phyloP scores from a whole-genome alignment of 2,797 vertebrate species.

The Pristis pectinata region DNA sequence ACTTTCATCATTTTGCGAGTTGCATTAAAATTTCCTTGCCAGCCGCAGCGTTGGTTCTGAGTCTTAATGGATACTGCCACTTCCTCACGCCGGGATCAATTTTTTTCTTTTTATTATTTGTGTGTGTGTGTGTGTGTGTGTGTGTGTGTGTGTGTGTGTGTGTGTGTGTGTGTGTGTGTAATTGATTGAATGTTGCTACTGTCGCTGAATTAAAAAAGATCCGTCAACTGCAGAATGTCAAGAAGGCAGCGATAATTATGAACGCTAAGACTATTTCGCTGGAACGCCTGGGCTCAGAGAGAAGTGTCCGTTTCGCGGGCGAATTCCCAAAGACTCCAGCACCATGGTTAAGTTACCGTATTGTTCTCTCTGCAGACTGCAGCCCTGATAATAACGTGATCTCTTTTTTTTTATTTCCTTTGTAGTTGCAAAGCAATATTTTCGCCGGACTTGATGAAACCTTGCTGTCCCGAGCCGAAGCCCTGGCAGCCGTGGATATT shows the following conservation, averaged over 20 bases:
- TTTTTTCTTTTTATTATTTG: neutral
- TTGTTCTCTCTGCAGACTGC: neutral
- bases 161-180: too few relatives aligned
- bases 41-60: neutral
- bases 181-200: neutral
- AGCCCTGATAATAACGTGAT: neutral
- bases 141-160: too few relatives aligned
- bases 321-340: neutral
- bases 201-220: neutral
- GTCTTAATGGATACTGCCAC: neutral
- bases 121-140: too few relatives aligned
- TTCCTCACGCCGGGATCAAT: neutral
- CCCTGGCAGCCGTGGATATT: conserved; percentile 84
- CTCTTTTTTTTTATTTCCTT: neutral
- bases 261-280: neutral
- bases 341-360: neutral
- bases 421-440: conserved; percentile 75
- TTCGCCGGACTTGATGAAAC: conserved; percentile 86
- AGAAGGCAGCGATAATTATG: neutral
- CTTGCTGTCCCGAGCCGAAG: conserved; percentile 79
- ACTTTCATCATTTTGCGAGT: neutral
- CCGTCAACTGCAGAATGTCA: neutral
- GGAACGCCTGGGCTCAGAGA: neutral
- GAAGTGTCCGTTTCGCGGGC: neutral
- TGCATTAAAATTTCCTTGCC: neutral